Conservation (phyloP, 2,113 vertebrate genomes). For the Sceloporus tristichus region DNA sequence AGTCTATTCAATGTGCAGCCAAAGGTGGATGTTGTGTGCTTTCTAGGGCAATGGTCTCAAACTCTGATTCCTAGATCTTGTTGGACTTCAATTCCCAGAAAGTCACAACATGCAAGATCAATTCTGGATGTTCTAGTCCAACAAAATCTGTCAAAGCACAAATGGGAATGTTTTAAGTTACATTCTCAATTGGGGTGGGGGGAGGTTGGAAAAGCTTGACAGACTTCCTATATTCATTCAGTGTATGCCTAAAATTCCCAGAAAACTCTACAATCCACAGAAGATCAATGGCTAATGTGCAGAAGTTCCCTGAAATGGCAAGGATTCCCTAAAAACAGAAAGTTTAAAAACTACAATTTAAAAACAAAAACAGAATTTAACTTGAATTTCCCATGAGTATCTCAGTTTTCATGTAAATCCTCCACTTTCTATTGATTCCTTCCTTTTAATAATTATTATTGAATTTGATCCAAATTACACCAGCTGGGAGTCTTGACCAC, state of each 20-base stretch:
- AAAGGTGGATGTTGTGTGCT: neutral
- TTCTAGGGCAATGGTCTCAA: too few relatives aligned
- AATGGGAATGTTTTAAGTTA: neutral
- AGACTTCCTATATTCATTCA: neutral
- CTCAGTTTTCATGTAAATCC: conserved; percentile 32
- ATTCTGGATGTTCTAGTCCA: too few relatives aligned
- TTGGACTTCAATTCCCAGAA: too few relatives aligned
- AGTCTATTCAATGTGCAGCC: neutral
- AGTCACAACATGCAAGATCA: too few relatives aligned
- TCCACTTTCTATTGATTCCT: conserved; percentile 25
- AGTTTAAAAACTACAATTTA: neutral
- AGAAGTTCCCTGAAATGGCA: neutral
- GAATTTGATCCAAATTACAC: conserved; percentile 10
- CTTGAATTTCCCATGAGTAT: neutral
- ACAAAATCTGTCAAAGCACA: too few relatives aligned
- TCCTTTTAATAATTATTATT: neutral
- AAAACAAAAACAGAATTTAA: neutral
- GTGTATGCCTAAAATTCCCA: neutral
- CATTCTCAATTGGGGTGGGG: conserved; percentile 48
- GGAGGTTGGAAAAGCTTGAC: too few relatives aligned
- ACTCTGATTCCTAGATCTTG: too few relatives aligned
- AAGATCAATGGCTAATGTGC: neutral
- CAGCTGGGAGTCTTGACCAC: conserved; percentile 15
- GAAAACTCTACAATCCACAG: neutral
- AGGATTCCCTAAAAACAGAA: neutral